These are phyloP conservation scores for Peromyscus nudipes DNA, from an alignment of 2,797 vertebrate species.

Conservation along the genomic window DNA sequence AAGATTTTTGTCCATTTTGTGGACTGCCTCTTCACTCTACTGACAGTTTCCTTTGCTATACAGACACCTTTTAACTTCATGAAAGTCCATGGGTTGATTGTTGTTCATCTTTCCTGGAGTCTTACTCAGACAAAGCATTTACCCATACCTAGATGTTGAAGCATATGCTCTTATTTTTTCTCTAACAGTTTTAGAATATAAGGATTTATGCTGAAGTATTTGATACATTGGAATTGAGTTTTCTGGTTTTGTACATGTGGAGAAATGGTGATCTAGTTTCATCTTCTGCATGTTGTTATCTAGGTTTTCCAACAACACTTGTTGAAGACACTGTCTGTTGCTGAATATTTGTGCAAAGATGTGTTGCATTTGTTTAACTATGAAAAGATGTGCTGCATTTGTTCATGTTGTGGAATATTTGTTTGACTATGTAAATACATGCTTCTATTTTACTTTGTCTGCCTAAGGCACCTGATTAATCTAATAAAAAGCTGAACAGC, in stretches of 20 bases:
- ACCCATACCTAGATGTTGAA: background rate
- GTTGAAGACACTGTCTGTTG: background rate
- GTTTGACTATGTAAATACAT: background rate
- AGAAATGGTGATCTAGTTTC: background rate
- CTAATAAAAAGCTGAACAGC: background rate
- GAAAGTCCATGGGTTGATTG: background rate
- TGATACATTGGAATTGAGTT: background rate
- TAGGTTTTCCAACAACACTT: background rate
- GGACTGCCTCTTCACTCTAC: background rate
- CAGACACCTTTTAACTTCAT: background rate
- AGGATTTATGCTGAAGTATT: background rate
- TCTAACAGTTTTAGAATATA: background rate
- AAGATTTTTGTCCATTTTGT: background rate
- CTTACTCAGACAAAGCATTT: background rate
- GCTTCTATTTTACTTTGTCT: background rate
- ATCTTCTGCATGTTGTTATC: background rate
- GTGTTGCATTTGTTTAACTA: background rate
- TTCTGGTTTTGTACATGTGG: background rate
- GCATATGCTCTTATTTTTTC: background rate
- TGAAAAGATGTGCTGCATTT: background rate
- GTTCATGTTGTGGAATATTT: no score
- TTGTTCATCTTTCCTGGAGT: background rate
- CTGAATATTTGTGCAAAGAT: background rate
- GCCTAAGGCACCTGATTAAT: background rate
- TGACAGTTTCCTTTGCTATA: background rate